Percentiles rank a stretch among this genome's conserved stretches.
Conservation (phyloP, 2,113 vertebrate genomes). For the Lophochroa leadbeateri region DNA sequence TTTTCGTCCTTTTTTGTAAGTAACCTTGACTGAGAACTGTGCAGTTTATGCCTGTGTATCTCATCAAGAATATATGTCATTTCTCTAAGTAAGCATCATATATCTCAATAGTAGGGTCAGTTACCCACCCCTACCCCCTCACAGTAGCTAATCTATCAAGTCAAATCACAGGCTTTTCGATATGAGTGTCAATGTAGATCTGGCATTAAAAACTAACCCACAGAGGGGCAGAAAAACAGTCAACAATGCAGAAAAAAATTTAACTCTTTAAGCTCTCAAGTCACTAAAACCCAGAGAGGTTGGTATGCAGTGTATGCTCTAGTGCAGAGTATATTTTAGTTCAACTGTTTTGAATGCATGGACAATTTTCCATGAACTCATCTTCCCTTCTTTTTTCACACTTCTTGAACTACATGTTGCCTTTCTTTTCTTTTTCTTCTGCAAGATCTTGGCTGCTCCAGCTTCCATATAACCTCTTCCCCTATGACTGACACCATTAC, state of each 20-base stretch:
- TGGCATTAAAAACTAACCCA: slow-evolving; percentile 21
- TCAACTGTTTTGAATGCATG: background rate
- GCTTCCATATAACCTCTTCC: background rate
- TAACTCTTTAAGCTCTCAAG: background rate
- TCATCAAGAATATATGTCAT: slow-evolving; percentile 50
- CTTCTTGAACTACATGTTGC: background rate
- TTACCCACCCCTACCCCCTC: background rate
- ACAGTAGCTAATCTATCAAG: slow-evolving; percentile 49
- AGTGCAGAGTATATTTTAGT: background rate
- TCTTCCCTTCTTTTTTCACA: background rate
- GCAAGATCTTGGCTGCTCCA: background rate
- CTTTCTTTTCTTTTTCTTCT: background rate
- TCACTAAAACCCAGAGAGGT: background rate
- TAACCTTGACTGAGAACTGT: slow-evolving; percentile 51
- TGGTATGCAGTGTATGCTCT: background rate
- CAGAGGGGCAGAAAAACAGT: background rate
- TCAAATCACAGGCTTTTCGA: slow-evolving; percentile 27
- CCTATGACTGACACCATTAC: background rate
- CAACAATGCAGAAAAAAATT: background rate
- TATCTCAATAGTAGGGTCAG: slow-evolving; percentile 57
- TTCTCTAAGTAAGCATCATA: slow-evolving; percentile 56
- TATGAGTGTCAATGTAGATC: slow-evolving; percentile 34
- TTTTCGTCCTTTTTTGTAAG: background rate
- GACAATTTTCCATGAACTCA: background rate
- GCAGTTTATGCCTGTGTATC: background rate